Evolutionary conservation across 2,113 vertebrate species (phyloP).

Genomic region (Raja brachyura): DNA sequence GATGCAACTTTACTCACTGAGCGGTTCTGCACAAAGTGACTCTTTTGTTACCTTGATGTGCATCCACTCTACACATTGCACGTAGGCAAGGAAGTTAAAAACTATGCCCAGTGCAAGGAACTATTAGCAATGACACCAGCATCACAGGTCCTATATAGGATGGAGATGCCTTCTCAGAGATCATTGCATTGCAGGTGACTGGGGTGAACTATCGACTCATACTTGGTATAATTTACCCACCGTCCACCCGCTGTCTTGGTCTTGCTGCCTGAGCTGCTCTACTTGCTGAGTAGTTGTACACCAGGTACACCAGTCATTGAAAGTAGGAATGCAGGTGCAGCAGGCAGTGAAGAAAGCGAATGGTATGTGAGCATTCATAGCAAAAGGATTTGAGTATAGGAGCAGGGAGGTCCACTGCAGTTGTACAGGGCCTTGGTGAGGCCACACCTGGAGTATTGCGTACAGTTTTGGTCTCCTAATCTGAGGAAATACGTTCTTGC

Average conservation of each 20-base stretch:
- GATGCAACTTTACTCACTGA: not conserved
- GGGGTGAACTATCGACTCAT: not conserved
- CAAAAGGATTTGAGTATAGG: too few species aligned
- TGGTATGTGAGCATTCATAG: too few species aligned
- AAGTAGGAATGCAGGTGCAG: too few species aligned
- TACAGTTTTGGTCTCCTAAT: too few species aligned
- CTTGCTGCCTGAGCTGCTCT: not conserved
- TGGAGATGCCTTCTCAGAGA: not conserved
- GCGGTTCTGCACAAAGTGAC: not conserved
- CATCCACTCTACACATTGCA: not conserved
- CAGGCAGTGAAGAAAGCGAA: too few species aligned
- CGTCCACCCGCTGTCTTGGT: not conserved
- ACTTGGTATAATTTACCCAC: not conserved
- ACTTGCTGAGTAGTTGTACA: too few species aligned
- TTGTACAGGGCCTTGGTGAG: too few species aligned
- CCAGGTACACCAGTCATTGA: too few species aligned
- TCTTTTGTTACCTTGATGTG: not conserved
- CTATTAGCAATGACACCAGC: not conserved
- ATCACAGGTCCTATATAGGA: not conserved
- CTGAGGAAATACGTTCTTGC: too few species aligned
- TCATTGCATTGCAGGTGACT: not conserved
- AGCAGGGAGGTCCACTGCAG: too few species aligned
- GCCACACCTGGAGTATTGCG: too few species aligned
- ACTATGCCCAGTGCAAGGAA: not conserved
- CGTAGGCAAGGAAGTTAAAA: not conserved